These are phyloP conservation scores for Melanogrammus aeglefinus DNA, from an alignment of 2,797 vertebrate genomes.

Conservation along the genomic window DNA sequence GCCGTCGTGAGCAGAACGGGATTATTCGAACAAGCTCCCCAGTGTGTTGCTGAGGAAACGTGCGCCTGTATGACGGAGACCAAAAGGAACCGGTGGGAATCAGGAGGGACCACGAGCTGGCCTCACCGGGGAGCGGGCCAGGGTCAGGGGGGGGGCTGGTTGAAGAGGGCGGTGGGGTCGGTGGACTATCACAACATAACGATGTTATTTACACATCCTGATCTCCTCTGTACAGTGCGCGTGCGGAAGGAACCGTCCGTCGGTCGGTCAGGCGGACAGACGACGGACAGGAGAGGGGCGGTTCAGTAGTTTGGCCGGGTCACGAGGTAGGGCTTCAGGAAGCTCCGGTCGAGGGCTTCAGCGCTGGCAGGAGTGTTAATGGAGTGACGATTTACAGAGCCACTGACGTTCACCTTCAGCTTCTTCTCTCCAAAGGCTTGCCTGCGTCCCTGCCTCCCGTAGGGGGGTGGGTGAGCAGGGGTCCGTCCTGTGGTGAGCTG, in stretches of 20 bases:
- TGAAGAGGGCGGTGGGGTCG: slow-evolving; percentile 10
- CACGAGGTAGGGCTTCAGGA: slow-evolving; percentile 78
- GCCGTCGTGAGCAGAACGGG: slow-evolving; percentile 19
- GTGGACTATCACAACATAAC: slow-evolving; percentile 28
- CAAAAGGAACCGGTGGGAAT: neutral
- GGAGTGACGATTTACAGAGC: slow-evolving; percentile 53
- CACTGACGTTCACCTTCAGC: slow-evolving; percentile 43
- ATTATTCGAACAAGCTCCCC: neutral
- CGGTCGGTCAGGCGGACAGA: slow-evolving; percentile 38
- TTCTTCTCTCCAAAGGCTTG: slow-evolving; percentile 31
- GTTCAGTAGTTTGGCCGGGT: slow-evolving; percentile 75
- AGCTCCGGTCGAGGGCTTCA: slow-evolving; percentile 59
- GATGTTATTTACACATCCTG: slow-evolving; percentile 45
- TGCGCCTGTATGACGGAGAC: neutral
- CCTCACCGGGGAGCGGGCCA: neutral
- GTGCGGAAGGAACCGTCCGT: slow-evolving; percentile 22
- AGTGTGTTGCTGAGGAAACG: neutral
- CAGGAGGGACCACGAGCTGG: neutral
- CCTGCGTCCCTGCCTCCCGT: slow-evolving; percentile 15
- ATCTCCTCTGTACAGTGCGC: slow-evolving; percentile 43
- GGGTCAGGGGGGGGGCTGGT: slow-evolving; percentile 26
- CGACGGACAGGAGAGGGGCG: slow-evolving; percentile 48
- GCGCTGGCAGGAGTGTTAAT: slow-evolving; percentile 73
- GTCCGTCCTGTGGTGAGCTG: slow-evolving; percentile 18
- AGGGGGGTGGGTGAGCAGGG: neutral